Base-by-base conservation (phyloP, 1,140 invertebrate species). In the Drosophila malerkotliana region DNA sequence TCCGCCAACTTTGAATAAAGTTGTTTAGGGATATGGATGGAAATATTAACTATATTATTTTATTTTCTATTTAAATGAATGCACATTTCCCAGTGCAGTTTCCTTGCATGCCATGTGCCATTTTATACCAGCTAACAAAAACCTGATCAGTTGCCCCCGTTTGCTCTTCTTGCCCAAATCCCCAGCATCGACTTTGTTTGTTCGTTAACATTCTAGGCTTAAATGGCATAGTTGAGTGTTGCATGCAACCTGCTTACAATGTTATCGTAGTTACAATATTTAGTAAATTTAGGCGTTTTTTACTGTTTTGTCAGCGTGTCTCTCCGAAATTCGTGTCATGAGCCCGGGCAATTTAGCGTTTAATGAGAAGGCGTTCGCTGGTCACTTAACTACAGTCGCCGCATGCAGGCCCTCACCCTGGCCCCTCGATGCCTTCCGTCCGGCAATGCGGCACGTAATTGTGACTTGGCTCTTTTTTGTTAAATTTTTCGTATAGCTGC, bases 281-380 rank as follows among this genome's bases (percentile, higher is more conserved):
- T 81, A 75, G 82, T 75, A 52, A 57, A 68, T 85, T 51, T 62
- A 54, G 45, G 41, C 59, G 62, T 76, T 76, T 77, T 67, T 59
- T 26, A 24, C 62, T 63, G 34, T 60, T 62, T 58, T 83, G 54
- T 60, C 57, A 56, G 55, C 30, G 55, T 52, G 54, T 72, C 64
- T 82, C 59, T 62, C 58, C 53, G 49, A 72, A 79, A 79, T 88
- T 83, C 79, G 72, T 83, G 82, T 87, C 83, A 88, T 88, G 83
- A 59, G 79, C 75, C 79, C 78, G 75, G 72, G 83, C 71, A 87
- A 87, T 87, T 87, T 87, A 88, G 72, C 83, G 83, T 88, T 88
- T 87, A 88, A 87, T 88, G 83, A 88, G 83, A 87, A 88, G 82
- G 82, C 82, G 82, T 82, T 87, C 72, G 82, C 77, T 76, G 83